Conservation (phyloP, 1,140 invertebrate species). For the Ctenoplectra terminalis region DNA sequence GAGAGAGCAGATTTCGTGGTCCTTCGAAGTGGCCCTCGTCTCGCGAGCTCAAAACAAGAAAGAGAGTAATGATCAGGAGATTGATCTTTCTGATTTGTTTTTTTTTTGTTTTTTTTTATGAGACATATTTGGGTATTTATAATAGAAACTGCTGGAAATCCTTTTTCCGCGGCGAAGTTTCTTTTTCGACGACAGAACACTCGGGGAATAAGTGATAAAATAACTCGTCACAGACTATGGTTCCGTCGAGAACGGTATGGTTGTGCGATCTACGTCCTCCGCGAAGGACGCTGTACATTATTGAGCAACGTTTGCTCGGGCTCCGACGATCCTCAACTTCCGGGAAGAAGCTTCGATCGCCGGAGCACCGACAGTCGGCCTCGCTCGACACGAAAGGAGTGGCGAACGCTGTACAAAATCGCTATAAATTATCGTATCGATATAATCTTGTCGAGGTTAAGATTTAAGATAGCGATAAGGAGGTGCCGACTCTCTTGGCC, state of each 20-base stretch:
- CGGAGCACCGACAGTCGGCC: neutral
- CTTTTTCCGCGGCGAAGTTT: neutral
- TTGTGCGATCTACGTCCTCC: conserved; percentile 8
- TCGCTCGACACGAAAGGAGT: conserved; percentile 8
- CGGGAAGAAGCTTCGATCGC: conserved; percentile 16
- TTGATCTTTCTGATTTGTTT: neutral
- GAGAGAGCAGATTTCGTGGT: neutral
- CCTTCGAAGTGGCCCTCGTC: neutral
- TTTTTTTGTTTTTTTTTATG: neutral
- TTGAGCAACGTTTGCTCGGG: conserved; percentile 15
- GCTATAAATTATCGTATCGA: conserved; percentile 43
- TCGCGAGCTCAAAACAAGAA: neutral
- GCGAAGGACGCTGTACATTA: conserved; percentile 52
- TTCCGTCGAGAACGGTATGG: neutral
- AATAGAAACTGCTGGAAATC: neutral
- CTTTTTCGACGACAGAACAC: neutral
- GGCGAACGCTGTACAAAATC: conserved; percentile 51
- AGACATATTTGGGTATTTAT: neutral
- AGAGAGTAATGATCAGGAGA: neutral
- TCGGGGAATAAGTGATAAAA: conserved; percentile 7
- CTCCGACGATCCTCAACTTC: conserved; percentile 3
- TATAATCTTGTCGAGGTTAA: conserved; percentile 16
- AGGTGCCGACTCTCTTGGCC: neutral
- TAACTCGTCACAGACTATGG: neutral
- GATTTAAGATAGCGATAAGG: conserved; percentile 21